Conservation (phyloP, 2,888 invertebrate species). For the Campoplex capitator region DNA sequence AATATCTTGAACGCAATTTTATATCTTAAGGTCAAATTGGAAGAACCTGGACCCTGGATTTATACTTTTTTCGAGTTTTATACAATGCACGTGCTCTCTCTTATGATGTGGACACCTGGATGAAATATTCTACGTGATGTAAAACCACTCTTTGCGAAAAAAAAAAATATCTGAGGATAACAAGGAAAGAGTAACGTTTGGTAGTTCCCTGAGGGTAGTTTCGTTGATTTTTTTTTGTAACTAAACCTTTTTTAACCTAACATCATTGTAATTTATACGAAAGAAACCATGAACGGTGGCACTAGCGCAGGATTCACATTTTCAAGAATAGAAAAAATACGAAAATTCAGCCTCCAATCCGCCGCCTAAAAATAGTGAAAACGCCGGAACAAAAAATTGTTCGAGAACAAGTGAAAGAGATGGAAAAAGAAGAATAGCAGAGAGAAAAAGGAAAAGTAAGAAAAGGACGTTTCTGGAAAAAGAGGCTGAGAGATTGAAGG, state of each 20-base stretch:
- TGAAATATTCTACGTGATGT: background rate
- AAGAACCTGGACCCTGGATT: background rate
- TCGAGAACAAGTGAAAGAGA: conserved; percentile 17
- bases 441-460: conserved; percentile 50
- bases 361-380: conserved; percentile 16
- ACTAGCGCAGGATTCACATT: background rate
- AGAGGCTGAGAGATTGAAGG: conserved; percentile 29
- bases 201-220: background rate
- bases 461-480: conserved; percentile 21
- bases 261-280: background rate
- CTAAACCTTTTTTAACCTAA: background rate
- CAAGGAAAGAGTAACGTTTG: background rate
- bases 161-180: background rate
- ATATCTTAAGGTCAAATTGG: background rate
- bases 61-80: background rate
- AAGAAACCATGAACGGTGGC: background rate
- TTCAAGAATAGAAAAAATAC: conserved; percentile 25
- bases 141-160: background rate
- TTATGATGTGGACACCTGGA: background rate
- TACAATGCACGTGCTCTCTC: background rate
- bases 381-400: conserved; percentile 55
- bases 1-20: background rate
- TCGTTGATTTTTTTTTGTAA: background rate
- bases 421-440: background rate
- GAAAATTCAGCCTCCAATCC: conserved; percentile 35